Evolutionary conservation across 2,113 vertebrate species (phyloP).

Genomic region (Mustelus asterias): DNA sequence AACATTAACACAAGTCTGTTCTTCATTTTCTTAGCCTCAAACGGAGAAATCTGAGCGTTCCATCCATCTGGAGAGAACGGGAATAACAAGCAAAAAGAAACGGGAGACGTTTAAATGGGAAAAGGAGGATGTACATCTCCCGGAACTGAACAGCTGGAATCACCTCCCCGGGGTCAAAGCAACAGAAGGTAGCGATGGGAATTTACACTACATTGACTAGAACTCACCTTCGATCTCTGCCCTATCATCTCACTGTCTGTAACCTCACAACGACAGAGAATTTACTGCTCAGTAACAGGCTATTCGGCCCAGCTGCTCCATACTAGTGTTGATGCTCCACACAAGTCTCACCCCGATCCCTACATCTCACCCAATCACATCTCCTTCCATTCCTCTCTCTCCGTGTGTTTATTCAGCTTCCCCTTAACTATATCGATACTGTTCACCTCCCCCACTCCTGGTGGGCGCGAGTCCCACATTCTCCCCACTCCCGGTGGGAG

Average conservation of each 20-base stretch:
- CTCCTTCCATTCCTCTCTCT: background rate
- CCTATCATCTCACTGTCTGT: background rate
- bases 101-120: constrained; percentile 51
- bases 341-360: background rate
- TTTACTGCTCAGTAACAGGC: background rate
- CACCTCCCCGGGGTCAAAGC: constrained; percentile 59
- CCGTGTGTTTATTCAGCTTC: background rate
- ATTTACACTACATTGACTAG: background rate
- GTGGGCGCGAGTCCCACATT: background rate
- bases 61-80: constrained; percentile 12
- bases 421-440: background rate
- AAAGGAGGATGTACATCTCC: constrained; percentile 52
- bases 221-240: background rate
- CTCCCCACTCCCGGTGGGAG: background rate
- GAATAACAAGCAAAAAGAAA: constrained; percentile 51
- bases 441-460: background rate
- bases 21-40: constrained; percentile 47
- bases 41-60: constrained; percentile 51
- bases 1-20: background rate
- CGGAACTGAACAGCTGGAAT: constrained; percentile 52
- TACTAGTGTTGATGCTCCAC: background rate
- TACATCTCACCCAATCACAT: background rate
- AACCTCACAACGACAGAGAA: background rate
- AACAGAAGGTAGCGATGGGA: constrained; percentile 48
- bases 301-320: background rate